phyloP scores from a whole-genome alignment of 2,888 invertebrate genomes.

The Leucophenga montana region DNA sequence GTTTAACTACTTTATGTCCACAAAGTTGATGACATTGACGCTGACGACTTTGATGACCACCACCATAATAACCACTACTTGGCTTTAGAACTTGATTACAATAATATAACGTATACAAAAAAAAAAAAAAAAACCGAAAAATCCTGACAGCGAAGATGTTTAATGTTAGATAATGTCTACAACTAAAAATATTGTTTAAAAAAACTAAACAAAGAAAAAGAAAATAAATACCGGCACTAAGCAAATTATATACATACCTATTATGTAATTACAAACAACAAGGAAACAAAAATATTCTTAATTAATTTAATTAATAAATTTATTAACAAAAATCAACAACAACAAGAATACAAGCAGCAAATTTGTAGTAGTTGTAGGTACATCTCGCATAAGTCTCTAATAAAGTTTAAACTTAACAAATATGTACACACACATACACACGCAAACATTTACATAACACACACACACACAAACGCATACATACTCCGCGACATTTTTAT shows the following conservation, averaged over 20 bases:
- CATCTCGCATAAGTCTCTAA: slow-evolving; percentile 3
- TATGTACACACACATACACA: slow-evolving; percentile 8
- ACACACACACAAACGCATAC: slow-evolving; percentile 8
- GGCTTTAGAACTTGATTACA: slow-evolving; percentile 6
- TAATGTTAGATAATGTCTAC: no score
- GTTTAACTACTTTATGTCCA: slow-evolving; percentile 2
- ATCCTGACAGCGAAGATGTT: background rate
- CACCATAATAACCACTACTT: background rate
- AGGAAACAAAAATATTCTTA: slow-evolving; percentile 6
- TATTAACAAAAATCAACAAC: background rate
- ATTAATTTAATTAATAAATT: slow-evolving; percentile 9
- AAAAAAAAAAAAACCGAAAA: background rate
- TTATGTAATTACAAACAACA: background rate
- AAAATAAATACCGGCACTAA: background rate
- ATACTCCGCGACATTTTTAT: background rate
- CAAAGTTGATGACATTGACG: background rate
- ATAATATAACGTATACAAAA: slow-evolving; percentile 5
- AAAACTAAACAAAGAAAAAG: background rate
- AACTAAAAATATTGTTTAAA: no score
- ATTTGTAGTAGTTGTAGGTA: background rate
- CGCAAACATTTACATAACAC: slow-evolving; percentile 4
- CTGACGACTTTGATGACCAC: background rate
- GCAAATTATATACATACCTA: background rate
- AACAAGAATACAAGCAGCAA: background rate
- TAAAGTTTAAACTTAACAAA: slow-evolving; percentile 2